These are phyloP conservation scores for Porites rus DNA, from an alignment of 92 coral and sea anemone species.

Conservation along the genomic window DNA sequence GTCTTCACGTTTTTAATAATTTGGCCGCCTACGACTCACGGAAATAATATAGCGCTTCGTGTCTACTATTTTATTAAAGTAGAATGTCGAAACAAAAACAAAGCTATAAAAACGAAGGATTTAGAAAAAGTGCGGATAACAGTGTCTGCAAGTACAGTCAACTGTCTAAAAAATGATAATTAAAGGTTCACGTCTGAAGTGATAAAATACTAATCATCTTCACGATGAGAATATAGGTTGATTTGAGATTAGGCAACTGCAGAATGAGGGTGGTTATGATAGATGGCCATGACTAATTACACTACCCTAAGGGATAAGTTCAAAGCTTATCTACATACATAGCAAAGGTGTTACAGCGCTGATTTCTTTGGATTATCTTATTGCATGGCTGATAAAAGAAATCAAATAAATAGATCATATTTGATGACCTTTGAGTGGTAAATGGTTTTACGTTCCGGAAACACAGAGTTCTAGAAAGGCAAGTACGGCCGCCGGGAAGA, in stretches of 20 bases:
- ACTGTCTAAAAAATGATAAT: constrained; percentile 13
- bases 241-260: neutral
- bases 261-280: neutral
- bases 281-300: neutral
- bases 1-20: no score
- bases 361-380: neutral
- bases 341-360: no score
- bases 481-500: constrained; percentile 17
- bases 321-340: neutral
- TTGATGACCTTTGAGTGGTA: constrained; percentile 41
- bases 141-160: neutral
- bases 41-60: no score
- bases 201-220: neutral
- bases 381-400: constrained; percentile 15
- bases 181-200: neutral
- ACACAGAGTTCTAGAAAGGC: neutral
- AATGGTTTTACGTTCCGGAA: constrained; percentile 30
- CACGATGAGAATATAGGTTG: neutral
- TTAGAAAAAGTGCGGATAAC: neutral
- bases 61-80: no score
- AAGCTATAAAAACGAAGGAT: no score
- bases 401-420: constrained; percentile 11
- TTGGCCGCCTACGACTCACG: no score
- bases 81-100: no score
- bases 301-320: neutral